Evolutionary conservation across 1,140 invertebrate genomes (phyloP), one percentile per base, ranked within the genome.

Genomic region (Zelostemma sp.): DNA sequence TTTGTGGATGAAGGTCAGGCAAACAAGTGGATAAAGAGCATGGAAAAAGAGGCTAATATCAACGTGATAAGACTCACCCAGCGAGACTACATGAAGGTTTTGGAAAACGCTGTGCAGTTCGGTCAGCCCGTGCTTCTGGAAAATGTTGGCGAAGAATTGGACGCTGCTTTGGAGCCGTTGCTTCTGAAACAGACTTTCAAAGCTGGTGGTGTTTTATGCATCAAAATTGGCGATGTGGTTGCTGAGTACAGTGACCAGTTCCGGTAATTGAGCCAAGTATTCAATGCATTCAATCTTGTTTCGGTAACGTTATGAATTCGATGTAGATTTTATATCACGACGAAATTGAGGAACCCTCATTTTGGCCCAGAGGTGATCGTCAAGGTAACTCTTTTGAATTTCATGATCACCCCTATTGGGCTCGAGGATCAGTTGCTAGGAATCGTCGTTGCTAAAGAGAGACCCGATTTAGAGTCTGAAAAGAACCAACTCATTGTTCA

Each of bases 11-110:
- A n/a, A n/a, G n/a, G 92, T 2, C 96, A 97, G 83, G 97, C 96
- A 0, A 97, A 96, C 70, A 93, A 96, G 77, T 97, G 96, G 95
- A 90, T 97, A 2, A 97, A 97, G 85, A 97, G 96, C 80, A 93
- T 95, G 90, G 95, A 97, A 84, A 95, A 95, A 79, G 88, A 90
- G 9, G 92, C 92, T 41, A 93, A 93, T 80, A 85, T 98, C 11
- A 90, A 90, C 57, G 87, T 97, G 1, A 91, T 96, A 25, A 91
- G 94, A 62, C 86, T 96, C 12, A 89, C 89, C 28, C 94, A 96
- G 78, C 75, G 88, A 0, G 95, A 97, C 82, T 95, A 97, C 77
- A 90, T 94, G 9, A 87, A 96, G 41, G 89, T 93, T 0, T 83
- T 98, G 16, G 96, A 98, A 85, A 97, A 95, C 81, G 93, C 94